These are phyloP conservation scores for Gambusia holbrooki DNA, from an alignment of 2,113 vertebrate species.

Conservation along the genomic window DNA sequence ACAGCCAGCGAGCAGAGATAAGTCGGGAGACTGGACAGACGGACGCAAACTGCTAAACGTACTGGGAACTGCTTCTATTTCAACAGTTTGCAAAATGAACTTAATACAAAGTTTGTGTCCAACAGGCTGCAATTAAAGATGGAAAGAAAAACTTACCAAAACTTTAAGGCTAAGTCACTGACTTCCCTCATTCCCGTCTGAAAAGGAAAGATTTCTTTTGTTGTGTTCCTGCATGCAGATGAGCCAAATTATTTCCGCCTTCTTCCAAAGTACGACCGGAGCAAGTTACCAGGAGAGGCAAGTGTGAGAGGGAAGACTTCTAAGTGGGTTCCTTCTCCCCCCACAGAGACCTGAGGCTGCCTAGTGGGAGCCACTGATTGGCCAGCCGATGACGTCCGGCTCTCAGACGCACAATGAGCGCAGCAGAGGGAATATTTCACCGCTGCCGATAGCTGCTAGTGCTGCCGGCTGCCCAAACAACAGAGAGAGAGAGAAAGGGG, in stretches of 20 bases:
- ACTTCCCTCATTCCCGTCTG: conserved; percentile 43
- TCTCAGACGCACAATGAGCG: conserved; percentile 70
- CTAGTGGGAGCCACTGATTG: conserved; percentile 64
- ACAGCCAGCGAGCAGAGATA: conserved; percentile 53
- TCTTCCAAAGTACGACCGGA: conserved; percentile 39
- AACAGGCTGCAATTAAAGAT: not conserved
- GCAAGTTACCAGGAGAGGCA: conserved; percentile 66
- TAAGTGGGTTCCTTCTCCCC: conserved; percentile 61
- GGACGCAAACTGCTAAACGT: conserved; percentile 3
- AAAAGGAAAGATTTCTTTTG: conserved; percentile 24
- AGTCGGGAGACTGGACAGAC: conserved; percentile 32
- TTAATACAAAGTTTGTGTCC: conserved; percentile 22
- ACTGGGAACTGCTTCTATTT: conserved; percentile 1
- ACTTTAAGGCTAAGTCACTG: conserved; percentile 32
- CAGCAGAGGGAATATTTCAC: conserved; percentile 79
- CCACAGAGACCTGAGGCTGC: conserved; percentile 62
- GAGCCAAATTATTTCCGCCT: conserved; percentile 27
- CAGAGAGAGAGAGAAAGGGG: conserved; percentile 62
- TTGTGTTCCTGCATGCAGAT: conserved; percentile 21
- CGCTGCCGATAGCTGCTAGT: conserved; percentile 67
- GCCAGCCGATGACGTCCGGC: conserved; percentile 56
- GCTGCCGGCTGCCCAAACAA: conserved; percentile 73
- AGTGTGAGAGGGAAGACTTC: conserved; percentile 71
- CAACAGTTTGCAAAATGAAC: conserved; percentile 2
- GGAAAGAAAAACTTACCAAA: conserved; percentile 66